A percentile compares a stretch with the other conserved stretches of the same genome.
Evolutionary conservation across 2,797 vertebrate genomes (phyloP).

Genomic region (Melanotaenia trifasciata): DNA sequence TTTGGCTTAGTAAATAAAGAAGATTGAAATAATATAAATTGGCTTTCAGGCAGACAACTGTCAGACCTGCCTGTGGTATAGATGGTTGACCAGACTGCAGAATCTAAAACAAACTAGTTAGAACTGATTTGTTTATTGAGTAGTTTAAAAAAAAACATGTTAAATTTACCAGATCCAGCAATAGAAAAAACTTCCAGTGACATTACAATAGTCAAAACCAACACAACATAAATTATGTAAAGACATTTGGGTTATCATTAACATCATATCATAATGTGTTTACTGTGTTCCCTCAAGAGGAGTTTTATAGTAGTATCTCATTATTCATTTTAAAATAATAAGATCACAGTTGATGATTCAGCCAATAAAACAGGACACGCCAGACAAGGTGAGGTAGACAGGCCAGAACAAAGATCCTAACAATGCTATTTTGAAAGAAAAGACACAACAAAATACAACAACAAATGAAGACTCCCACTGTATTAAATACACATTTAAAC

Average conservation of each 20-base stretch:
- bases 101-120: too few relatives aligned
- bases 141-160: not conserved
- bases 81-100: too few relatives aligned
- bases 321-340: conserved; percentile 10
- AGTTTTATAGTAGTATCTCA: not conserved
- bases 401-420: conserved; percentile 17
- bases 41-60: too few relatives aligned
- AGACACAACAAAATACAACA: not conserved
- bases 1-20: too few relatives aligned
- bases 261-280: not conserved
- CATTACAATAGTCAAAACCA: too few relatives aligned
- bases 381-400: conserved; percentile 32
- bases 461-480: not conserved
- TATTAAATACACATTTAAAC: not conserved
- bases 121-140: too few relatives aligned
- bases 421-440: not conserved
- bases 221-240: not conserved
- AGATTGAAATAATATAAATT: too few relatives aligned
- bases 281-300: not conserved
- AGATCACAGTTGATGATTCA: conserved; percentile 14
- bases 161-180: too few relatives aligned
- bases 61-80: not conserved
- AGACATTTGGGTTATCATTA: not conserved
- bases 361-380: conserved; percentile 4
- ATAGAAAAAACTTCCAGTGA: too few relatives aligned